A percentile compares a stretch with the other conserved stretches of the same genome.
These are phyloP conservation scores for Engystomops pustulosus DNA, from an alignment of 2,113 vertebrate genomes.

Conservation along the genomic window DNA sequence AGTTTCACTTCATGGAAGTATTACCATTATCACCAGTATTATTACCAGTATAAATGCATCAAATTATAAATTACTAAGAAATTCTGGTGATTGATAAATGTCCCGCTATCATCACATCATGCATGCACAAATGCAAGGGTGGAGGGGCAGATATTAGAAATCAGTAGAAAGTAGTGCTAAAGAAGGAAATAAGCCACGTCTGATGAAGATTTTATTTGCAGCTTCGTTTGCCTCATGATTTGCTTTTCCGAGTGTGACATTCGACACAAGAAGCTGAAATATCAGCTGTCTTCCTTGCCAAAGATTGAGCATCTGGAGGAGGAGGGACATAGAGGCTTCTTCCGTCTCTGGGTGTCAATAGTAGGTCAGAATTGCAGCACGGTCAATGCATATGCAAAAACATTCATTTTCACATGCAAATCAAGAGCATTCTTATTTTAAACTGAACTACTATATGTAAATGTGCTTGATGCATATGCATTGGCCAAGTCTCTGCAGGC, in stretches of 20 bases:
- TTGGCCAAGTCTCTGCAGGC: conserved; percentile 9
- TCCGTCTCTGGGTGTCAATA: conserved; percentile 39
- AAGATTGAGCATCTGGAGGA: conserved; percentile 48
- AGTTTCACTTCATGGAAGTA: too few relatives aligned
- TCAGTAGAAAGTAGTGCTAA: conserved; percentile 8
- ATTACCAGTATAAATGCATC: too few relatives aligned
- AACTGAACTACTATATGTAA: conserved; percentile 52
- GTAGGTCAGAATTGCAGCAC: conserved; percentile 50
- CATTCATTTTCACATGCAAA: conserved; percentile 57
- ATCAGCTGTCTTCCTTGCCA: conserved; percentile 28
- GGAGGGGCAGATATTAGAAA: conserved; percentile 26
- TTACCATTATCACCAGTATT: too few relatives aligned
- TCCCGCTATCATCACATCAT: too few relatives aligned
- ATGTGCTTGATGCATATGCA: conserved; percentile 49
- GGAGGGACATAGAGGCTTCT: conserved; percentile 14
- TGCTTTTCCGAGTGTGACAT: conserved; percentile 19
- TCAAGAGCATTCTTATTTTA: conserved; percentile 55
- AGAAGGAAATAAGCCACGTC: not conserved
- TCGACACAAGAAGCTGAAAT: conserved; percentile 43
- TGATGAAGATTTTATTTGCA: conserved; percentile 18
- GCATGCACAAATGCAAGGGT: conserved; percentile 1
- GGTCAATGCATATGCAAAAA: conserved; percentile 54
- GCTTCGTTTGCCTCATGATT: not conserved
- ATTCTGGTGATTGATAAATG: too few relatives aligned
- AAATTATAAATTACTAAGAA: too few relatives aligned